phyloP scores from a whole-genome alignment of 2,888 invertebrate genomes.

The Brenthis daphne region DNA sequence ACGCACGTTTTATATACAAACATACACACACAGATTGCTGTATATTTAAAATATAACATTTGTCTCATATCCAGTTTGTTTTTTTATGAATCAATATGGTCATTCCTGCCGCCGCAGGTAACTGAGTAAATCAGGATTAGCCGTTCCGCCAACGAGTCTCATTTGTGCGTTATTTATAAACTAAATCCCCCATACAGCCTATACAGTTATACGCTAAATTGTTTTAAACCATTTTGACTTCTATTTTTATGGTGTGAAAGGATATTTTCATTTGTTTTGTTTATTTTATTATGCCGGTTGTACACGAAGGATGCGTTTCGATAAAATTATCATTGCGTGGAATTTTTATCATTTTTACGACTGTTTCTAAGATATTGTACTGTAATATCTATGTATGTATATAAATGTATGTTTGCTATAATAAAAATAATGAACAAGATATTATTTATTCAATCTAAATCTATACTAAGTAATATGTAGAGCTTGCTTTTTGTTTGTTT shows the following conservation, averaged over 20 bases:
- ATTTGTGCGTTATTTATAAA: constrained; percentile 76
- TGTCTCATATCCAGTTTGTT: constrained; percentile 17
- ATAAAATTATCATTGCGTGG: constrained; percentile 48
- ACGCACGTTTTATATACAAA: too few relatives aligned
- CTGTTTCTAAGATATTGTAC: constrained; percentile 36
- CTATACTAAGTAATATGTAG: too few relatives aligned
- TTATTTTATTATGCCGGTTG: not conserved
- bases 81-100: constrained; percentile 46
- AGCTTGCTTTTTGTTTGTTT: too few relatives aligned
- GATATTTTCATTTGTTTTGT: not conserved
- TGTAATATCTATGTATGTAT: too few relatives aligned
- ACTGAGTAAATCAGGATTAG: constrained; percentile 77
- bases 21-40: too few relatives aligned
- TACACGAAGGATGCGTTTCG: constrained; percentile 49
- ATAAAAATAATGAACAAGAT: too few relatives aligned
- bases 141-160: constrained; percentile 62
- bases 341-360: constrained; percentile 55
- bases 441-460: too few relatives aligned
- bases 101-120: constrained; percentile 54
- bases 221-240: not conserved
- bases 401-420: too few relatives aligned
- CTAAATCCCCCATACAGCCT: constrained; percentile 39
- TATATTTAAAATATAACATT: constrained; percentile 6
- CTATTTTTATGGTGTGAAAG: not conserved
- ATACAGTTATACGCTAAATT: not conserved